Evolutionary conservation across 2,113 vertebrate species (phyloP), one percentile per base, ranked within the genome.

Genomic region (zebrafish (Danio rerio)): DNA sequence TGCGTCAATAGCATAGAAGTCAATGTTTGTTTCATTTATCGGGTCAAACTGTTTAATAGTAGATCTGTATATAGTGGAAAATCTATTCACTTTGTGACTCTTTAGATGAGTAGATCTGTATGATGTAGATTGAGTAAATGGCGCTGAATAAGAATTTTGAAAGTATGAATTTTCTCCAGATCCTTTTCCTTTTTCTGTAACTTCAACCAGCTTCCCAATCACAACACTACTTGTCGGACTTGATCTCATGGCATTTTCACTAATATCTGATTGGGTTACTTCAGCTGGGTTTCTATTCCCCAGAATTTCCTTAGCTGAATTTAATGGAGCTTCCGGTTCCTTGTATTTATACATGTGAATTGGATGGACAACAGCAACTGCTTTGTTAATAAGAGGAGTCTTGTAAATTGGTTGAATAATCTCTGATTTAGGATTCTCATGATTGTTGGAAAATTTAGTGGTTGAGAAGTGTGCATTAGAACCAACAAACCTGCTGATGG

Each of bases 181-280:
- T 15, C 13, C 43, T 2, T 43, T 43, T n/a, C 12, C n/a, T 31
- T 58, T 9, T 16, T 20, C 5, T 40, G 9, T 59, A 13, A 42
- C 70, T 69, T 80, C 16, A 69, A 42, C 52, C 12, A 7, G 13
- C 50, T 20, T 74, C 6, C n/a, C 63, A 55, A 62, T 15, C 59
- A 66, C 82, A 55, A 55, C 3, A 6, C 55, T 81, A 7, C 78
- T 81, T 2, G 45, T 81, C 9, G 72, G 47, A 9, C 62, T 75
- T 12, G 11, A 61, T 63, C 13, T 49, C 20, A 47, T 68, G 16
- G 7, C 16, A 21, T 4, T n/a, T 43, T 76, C n/a, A 31, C 21
- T 31, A 5, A 7, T 53, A 42, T 59, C 18, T 12, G 58, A 16
- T 8, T 63, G 55, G 18, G 42, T 47, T 20, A 31, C 12, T 21